Evolutionary conservation across 2,888 invertebrate species (phyloP).

Genomic region (Cephus runcator): DNA sequence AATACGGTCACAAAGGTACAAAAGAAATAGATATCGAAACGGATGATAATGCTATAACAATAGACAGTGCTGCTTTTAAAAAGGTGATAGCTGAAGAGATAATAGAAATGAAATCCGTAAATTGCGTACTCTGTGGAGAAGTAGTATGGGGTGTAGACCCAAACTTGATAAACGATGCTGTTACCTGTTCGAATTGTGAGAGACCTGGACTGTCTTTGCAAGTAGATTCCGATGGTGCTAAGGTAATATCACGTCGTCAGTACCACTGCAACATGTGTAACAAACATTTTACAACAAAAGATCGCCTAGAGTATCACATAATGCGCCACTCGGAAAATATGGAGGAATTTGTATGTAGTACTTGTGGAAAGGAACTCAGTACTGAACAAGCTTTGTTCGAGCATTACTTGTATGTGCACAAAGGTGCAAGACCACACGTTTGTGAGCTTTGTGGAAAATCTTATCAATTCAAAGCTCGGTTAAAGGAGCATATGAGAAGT

Average conservation of each 20-base stretch:
- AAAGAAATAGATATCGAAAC: constrained; percentile 18
- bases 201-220: constrained; percentile 17
- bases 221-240: constrained; percentile 19
- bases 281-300: constrained; percentile 20
- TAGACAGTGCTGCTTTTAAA: constrained; percentile 18
- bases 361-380: constrained; percentile 19
- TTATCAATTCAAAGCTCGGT: constrained; percentile 19
- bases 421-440: constrained; percentile 17
- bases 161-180: constrained; percentile 20
- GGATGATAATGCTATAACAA: constrained; percentile 12
- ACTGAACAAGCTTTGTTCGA: constrained; percentile 19
- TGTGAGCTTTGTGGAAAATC: constrained; percentile 20
- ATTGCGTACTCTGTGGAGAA: constrained; percentile 18
- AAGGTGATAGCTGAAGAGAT: constrained; percentile 19
- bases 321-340: constrained; percentile 22
- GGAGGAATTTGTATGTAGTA: constrained; percentile 19
- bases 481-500: constrained; percentile 20
- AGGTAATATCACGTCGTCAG: constrained; percentile 18
- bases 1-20: constrained; percentile 17
- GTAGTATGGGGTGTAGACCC: constrained; percentile 19
- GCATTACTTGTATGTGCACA: constrained; percentile 18
- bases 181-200: constrained; percentile 16
- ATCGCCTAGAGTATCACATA: constrained; percentile 19
- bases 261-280: constrained; percentile 21
- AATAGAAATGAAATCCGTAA: constrained; percentile 19